These are phyloP conservation scores for Gasterosteus nipponicus DNA, from an alignment of 2,113 vertebrate species.

Conservation along the genomic window DNA sequence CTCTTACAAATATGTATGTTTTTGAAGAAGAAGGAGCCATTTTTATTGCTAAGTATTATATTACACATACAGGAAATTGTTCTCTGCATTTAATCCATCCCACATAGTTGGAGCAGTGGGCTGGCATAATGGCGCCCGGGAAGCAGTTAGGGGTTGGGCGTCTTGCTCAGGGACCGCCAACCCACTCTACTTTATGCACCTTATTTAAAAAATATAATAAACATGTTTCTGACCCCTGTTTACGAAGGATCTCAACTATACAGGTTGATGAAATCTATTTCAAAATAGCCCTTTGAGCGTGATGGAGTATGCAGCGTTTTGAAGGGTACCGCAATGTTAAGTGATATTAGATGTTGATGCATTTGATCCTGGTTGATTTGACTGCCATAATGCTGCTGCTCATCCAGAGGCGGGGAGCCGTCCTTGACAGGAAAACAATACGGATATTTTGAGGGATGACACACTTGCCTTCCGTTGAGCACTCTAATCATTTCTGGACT, in stretches of 20 bases:
- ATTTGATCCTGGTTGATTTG: slow-evolving; percentile 51
- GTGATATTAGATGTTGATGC: slow-evolving; percentile 60
- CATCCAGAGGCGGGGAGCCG: slow-evolving; percentile 9
- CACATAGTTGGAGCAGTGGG: too few species aligned
- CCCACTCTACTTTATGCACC: too few species aligned
- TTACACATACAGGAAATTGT: too few species aligned
- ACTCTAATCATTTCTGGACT: slow-evolving; percentile 5
- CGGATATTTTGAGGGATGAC: slow-evolving; percentile 40
- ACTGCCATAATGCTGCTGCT: slow-evolving; percentile 32
- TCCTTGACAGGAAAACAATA: slow-evolving; percentile 55
- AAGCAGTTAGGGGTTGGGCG: too few species aligned
- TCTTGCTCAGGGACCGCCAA: too few species aligned
- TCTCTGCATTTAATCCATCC: too few species aligned
- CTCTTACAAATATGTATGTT: background rate
- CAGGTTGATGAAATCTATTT: slow-evolving; percentile 16
- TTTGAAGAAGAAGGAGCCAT: background rate
- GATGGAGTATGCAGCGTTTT: slow-evolving; percentile 11
- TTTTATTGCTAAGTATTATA: too few species aligned
- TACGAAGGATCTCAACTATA: background rate
- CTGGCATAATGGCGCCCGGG: too few species aligned
- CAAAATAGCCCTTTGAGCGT: slow-evolving; percentile 6
- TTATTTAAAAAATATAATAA: slow-evolving; percentile 8
- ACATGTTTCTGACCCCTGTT: background rate
- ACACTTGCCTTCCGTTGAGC: slow-evolving; percentile 27
- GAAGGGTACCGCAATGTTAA: slow-evolving; percentile 66